Conservation (phyloP, 2,113 vertebrate genomes). For the Eclectus roratus region DNA sequence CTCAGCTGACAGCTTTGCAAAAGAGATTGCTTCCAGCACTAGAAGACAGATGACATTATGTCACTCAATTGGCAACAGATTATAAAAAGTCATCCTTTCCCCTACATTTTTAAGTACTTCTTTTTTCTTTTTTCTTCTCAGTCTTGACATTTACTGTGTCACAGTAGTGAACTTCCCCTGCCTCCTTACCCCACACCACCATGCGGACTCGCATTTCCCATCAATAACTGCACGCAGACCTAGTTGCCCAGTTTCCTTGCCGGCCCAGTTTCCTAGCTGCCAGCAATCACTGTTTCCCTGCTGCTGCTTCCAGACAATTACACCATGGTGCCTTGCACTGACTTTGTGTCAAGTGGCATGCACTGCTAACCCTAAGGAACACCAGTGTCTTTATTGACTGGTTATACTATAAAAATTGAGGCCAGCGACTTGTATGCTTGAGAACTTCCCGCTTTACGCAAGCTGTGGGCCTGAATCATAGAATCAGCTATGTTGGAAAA, state of each 20-base stretch:
- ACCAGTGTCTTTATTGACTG: neutral
- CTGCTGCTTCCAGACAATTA: neutral
- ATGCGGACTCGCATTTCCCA: fast-evolving
- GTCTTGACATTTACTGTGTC: neutral
- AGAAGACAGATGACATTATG: neutral
- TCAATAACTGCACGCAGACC: neutral
- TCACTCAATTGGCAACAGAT: neutral
- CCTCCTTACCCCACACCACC: too few species aligned
- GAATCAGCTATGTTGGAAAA: neutral
- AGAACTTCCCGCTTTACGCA: neutral
- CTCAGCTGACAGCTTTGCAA: neutral
- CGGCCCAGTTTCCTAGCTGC: neutral
- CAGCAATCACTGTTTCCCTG: neutral
- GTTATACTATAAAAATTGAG: neutral
- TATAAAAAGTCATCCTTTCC: neutral
- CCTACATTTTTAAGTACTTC: neutral
- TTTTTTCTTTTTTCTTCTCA: neutral
- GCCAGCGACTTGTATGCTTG: fast-evolving
- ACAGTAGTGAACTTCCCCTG: fast-evolving
- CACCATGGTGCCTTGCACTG: fast-evolving
- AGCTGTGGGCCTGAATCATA: neutral
- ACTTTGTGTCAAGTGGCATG: neutral
- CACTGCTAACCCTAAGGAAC: neutral
- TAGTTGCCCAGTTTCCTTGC: neutral
- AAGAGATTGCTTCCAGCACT: neutral